Conservation (phyloP, 2,888 invertebrate species). For the Ommatoiulus sabulosus region DNA sequence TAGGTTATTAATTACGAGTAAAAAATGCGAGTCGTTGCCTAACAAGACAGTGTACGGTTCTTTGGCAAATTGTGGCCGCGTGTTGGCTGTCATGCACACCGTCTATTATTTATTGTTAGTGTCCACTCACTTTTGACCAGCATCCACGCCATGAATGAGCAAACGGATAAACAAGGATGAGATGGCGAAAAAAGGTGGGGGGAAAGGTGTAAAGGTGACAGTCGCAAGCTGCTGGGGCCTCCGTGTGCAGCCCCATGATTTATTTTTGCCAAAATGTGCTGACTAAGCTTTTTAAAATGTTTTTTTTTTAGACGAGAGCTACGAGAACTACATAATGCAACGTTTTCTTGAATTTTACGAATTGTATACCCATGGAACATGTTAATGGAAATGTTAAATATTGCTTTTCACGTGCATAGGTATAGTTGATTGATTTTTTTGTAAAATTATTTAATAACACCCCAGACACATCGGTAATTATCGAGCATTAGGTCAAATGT, state of each 20-base stretch:
- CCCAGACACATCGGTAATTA: too few species aligned
- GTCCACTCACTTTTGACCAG: conserved; percentile 41
- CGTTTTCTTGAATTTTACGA: not conserved
- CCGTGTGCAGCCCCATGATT: conserved; percentile 44
- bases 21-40: not conserved
- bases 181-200: conserved; percentile 17
- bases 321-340: not conserved
- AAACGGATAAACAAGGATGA: conserved; percentile 32
- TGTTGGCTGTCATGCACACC: conserved; percentile 35
- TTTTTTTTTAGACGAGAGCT: not conserved
- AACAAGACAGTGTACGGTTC: conserved; percentile 48
- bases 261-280: conserved; percentile 47
- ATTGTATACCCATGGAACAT: too few species aligned
- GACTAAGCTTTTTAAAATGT: conserved; percentile 14
- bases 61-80: conserved; percentile 36
- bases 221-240: conserved; percentile 53
- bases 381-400: too few species aligned
- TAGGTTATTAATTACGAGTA: conserved; percentile 37
- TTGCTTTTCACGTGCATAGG: too few species aligned
- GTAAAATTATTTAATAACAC: too few species aligned
- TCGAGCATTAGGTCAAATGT: too few species aligned
- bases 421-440: too few species aligned
- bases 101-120: conserved; percentile 45
- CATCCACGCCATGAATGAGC: conserved; percentile 37
- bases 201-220: conserved; percentile 52